phyloP scores from a whole-genome alignment of 1,140 invertebrate genomes.

The Araneus ventricosus region DNA sequence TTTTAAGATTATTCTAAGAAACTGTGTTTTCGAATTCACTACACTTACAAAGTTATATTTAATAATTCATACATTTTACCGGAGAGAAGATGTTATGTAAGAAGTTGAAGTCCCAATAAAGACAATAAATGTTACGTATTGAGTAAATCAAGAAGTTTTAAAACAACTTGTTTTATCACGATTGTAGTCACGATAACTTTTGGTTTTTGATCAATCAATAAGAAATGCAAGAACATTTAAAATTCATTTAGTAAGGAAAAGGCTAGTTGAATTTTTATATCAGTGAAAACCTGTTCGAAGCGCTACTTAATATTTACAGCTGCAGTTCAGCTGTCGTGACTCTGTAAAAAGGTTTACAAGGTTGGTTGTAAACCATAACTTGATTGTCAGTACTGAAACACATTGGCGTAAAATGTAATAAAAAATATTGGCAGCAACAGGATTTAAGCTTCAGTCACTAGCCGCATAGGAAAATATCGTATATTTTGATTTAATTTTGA shows the following conservation, averaged over 20 bases:
- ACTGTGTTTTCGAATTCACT: too few species aligned
- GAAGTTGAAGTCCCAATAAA: too few species aligned
- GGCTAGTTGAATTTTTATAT: not conserved
- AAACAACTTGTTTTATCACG: not conserved
- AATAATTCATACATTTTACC: too few species aligned
- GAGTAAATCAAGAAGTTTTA: not conserved
- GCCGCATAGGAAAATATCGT: not conserved
- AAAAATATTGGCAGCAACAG: not conserved
- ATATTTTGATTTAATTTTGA: not conserved
- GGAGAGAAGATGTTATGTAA: too few species aligned
- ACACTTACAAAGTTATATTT: too few species aligned
- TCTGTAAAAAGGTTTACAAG: not conserved
- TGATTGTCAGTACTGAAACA: constrained; percentile 1
- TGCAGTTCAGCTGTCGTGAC: not conserved
- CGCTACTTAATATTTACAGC: not conserved
- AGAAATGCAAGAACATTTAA: not conserved
- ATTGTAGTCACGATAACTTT: not conserved
- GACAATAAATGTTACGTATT: too few species aligned
- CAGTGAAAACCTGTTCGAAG: not conserved
- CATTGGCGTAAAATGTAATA: not conserved
- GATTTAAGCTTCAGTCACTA: not conserved
- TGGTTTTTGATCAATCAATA: not conserved
- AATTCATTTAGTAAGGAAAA: not conserved
- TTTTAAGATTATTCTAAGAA: too few species aligned
- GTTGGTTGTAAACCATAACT: constrained; percentile 19